These are phyloP conservation scores for Azemiops feae DNA, from an alignment of 2,113 vertebrate species.

Conservation along the genomic window DNA sequence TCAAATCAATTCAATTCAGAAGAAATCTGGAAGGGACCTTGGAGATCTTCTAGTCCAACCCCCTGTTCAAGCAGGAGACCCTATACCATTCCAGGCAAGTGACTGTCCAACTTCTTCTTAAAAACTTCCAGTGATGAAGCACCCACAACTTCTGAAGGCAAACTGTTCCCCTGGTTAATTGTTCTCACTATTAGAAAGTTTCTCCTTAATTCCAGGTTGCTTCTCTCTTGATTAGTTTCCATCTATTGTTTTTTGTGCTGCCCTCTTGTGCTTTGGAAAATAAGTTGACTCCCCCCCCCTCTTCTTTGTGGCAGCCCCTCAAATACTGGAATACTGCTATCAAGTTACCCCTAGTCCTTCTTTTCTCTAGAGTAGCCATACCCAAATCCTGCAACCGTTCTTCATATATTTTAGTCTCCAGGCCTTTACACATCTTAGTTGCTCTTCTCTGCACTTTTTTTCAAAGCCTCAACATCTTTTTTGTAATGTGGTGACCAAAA, in stretches of 20 bases:
- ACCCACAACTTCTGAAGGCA: background rate
- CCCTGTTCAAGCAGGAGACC: background rate
- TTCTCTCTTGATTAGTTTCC: background rate
- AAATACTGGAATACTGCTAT: background rate
- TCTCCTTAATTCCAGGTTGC: background rate
- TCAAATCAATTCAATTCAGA: background rate
- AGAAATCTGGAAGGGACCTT: background rate
- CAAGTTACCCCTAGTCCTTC: too few relatives aligned
- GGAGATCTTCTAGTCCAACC: background rate
- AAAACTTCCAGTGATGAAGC: background rate
- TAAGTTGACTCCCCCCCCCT: background rate
- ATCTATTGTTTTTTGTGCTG: background rate
- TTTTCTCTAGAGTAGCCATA: background rate
- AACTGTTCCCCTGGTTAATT: background rate
- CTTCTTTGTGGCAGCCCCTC: background rate
- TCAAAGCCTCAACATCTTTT: background rate
- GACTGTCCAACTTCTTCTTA: background rate
- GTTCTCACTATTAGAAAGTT: background rate
- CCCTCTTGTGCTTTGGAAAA: background rate
- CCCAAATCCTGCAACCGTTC: background rate
- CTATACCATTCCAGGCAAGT: background rate
- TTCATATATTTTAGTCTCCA: background rate
- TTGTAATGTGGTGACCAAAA: background rate
- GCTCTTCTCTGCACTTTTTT: background rate
- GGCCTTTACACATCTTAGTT: background rate